Conservation (phyloP, 1,140 invertebrate species). For the Drosophila trapezifrons region DNA sequence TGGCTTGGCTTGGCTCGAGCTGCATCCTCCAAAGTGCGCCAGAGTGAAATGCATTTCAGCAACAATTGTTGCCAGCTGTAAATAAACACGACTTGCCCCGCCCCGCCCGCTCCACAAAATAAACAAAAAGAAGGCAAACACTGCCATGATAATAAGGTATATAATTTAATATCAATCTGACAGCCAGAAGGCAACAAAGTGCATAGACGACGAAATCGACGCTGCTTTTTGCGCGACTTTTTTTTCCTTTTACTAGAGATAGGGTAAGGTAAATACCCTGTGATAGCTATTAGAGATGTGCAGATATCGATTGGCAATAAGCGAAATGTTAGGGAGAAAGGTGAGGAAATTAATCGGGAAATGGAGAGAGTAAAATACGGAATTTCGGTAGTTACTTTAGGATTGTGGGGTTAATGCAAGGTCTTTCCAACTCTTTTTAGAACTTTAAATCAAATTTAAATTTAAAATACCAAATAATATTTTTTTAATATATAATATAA, state of each 20-base stretch:
- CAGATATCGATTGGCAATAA: slow-evolving; percentile 20
- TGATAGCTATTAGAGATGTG: slow-evolving; percentile 12
- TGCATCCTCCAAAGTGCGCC: slow-evolving; percentile 47
- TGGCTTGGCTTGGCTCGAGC: slow-evolving; percentile 54
- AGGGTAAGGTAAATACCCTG: slow-evolving; percentile 35
- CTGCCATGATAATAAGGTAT: slow-evolving; percentile 79
- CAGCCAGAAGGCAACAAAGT: slow-evolving; percentile 82
- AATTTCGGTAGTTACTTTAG: not conserved
- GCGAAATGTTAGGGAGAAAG: not conserved
- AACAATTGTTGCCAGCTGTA: slow-evolving; percentile 81
- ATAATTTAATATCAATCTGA: slow-evolving; percentile 83
- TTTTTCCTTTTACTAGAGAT: slow-evolving; percentile 35
- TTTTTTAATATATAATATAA: no score
- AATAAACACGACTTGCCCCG: slow-evolving; percentile 76
- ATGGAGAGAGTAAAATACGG: not conserved
- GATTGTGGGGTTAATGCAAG: not conserved
- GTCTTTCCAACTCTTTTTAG: no score
- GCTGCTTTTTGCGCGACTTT: slow-evolving; percentile 60
- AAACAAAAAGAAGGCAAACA: slow-evolving; percentile 44
- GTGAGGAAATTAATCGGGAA: slow-evolving; percentile 10
- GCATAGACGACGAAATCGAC: slow-evolving; percentile 40
- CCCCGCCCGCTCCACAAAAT: slow-evolving; percentile 38
- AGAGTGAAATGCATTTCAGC: slow-evolving; percentile 75
- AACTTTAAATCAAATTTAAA: no score
- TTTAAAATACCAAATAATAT: not conserved